These are phyloP conservation scores for Labeo rohita DNA, from an alignment of 2,113 vertebrate species.

Conservation along the genomic window DNA sequence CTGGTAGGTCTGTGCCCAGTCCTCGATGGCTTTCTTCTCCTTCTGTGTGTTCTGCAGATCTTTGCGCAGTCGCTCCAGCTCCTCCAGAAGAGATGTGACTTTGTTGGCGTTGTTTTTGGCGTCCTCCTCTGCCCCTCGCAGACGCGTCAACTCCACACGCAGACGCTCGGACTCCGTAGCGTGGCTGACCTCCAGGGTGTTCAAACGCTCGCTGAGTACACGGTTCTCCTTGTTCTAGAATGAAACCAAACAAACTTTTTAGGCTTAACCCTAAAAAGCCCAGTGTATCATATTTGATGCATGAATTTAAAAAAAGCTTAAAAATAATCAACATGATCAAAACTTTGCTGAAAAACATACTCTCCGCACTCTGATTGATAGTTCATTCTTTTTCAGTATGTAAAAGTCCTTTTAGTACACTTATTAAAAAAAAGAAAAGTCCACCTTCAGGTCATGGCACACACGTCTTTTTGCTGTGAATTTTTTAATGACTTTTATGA, in stretches of 20 bases:
- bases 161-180: constrained; percentile 85
- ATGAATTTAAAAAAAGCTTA: background rate
- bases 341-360: background rate
- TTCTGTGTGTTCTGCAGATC: constrained; percentile 85
- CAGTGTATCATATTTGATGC: background rate
- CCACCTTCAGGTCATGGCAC: no score
- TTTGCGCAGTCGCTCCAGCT: constrained; percentile 86
- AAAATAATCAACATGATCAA: background rate
- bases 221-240: constrained; percentile 88
- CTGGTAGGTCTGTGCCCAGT: constrained; percentile 87
- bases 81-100: constrained; percentile 84
- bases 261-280: background rate
- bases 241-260: background rate
- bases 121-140: constrained; percentile 87
- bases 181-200: constrained; percentile 79
- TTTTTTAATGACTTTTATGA: no score
- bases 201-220: constrained; percentile 82
- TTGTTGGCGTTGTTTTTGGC: constrained; percentile 84
- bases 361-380: background rate
- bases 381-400: background rate
- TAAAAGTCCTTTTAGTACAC: no score
- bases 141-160: constrained; percentile 82
- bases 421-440: no score
- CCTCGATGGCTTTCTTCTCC: constrained; percentile 93
- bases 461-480: no score